A percentile compares a stretch with the other conserved stretches of the same genome.
phyloP scores from a whole-genome alignment of 1,140 invertebrate species.

The Panagrolaimus sp. region DNA sequence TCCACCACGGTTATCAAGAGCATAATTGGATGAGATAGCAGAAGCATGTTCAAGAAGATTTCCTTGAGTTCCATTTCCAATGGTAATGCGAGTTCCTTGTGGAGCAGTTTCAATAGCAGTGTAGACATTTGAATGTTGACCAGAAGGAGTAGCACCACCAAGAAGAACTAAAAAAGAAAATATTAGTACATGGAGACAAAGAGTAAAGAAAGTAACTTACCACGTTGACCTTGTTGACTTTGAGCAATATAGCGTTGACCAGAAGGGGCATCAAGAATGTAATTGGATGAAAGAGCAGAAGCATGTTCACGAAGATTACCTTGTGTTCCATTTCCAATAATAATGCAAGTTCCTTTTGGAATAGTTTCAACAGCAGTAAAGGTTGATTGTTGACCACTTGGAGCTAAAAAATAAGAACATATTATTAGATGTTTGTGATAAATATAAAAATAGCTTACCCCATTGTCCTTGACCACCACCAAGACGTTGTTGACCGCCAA shows the following conservation, averaged over 20 bases:
- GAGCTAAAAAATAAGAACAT: not conserved
- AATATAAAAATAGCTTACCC: not conserved
- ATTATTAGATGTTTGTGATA: not conserved
- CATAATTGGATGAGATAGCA: conserved; percentile 11
- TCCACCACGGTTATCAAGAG: not conserved
- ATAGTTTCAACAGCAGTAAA: conserved; percentile 3
- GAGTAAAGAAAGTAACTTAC: not conserved
- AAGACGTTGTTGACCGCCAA: not conserved
- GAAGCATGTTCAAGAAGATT: conserved; percentile 15
- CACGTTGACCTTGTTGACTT: not conserved
- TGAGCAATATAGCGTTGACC: not conserved
- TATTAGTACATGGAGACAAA: too few relatives aligned
- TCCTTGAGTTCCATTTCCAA: conserved; percentile 20
- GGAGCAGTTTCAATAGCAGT: too few relatives aligned
- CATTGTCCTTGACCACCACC: not conserved
- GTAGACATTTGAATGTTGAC: not conserved
- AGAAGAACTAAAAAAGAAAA: too few relatives aligned
- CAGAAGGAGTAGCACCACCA: not conserved
- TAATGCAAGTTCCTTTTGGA: not conserved
- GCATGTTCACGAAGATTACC: conserved; percentile 8
- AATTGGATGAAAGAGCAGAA: not conserved
- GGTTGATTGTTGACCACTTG: conserved; percentile 1
- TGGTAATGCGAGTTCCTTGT: not conserved
- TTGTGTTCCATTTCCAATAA: conserved; percentile 3
- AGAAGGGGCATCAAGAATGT: not conserved